Evolutionary conservation across 2,113 vertebrate species (phyloP).

Genomic region (Paramormyrops kingsleyae): DNA sequence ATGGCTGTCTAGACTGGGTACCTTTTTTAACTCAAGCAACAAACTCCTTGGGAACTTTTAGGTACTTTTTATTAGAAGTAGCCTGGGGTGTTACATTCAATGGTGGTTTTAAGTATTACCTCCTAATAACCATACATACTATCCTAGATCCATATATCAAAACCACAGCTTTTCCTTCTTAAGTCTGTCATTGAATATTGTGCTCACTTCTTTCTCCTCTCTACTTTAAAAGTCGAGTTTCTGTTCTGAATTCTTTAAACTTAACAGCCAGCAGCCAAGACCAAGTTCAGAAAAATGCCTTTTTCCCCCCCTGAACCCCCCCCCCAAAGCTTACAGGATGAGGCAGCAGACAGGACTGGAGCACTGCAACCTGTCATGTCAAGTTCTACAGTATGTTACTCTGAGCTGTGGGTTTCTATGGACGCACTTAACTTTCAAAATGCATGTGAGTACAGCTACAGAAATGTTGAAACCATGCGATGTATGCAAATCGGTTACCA

Average conservation of each 20-base stretch:
- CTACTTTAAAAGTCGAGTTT: background rate
- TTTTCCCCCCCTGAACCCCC: background rate
- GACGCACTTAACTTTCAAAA: constrained; percentile 36
- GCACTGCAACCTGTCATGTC: constrained; percentile 42
- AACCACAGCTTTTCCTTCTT: background rate
- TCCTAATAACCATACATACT: background rate
- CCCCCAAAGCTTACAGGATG: background rate
- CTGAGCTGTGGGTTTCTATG: constrained; percentile 40
- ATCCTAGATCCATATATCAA: background rate
- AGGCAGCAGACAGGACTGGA: constrained; percentile 37
- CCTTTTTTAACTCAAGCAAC: background rate
- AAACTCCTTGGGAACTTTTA: background rate
- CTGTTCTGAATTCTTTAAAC: background rate
- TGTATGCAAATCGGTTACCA: constrained; percentile 1
- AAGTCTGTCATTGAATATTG: background rate
- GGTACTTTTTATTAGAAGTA: background rate
- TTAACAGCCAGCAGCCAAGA: background rate
- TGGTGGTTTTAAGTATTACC: background rate
- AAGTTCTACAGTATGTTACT: constrained; percentile 20
- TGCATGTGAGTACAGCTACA: constrained; percentile 40
- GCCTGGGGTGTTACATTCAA: background rate
- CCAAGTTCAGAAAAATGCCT: background rate
- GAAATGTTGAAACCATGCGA: constrained; percentile 34
- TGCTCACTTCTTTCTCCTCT: background rate
- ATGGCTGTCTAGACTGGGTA: background rate